Percentiles rank a stretch among this genome's conserved stretches.
Conservation (phyloP, 2,113 vertebrate genomes). For the Orcinus orca region DNA sequence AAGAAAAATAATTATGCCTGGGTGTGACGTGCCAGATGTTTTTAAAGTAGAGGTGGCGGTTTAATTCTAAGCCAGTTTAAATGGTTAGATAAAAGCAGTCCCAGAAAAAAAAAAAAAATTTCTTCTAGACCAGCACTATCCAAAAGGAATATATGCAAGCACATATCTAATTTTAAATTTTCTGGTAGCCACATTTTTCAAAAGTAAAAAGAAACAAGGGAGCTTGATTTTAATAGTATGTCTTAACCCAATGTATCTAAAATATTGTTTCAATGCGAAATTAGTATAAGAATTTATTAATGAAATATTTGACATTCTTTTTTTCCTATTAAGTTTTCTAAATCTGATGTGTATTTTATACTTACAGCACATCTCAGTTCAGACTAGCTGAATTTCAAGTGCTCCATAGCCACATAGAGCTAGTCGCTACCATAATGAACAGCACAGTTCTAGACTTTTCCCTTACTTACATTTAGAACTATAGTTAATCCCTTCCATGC, state of each 20-base stretch:
- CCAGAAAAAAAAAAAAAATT: neutral
- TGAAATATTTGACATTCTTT: neutral
- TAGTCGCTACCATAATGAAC: neutral
- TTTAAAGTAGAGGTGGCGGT: slow-evolving; percentile 53
- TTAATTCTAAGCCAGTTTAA: slow-evolving; percentile 54
- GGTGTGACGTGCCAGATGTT: slow-evolving; percentile 37
- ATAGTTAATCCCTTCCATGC: neutral
- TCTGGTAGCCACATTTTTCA: neutral
- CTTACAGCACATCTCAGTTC: neutral
- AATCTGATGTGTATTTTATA: neutral
- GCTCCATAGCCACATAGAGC: neutral
- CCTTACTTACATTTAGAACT: neutral
- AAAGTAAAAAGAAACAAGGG: neutral
- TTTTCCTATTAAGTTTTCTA: neutral
- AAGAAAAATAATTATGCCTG: slow-evolving; percentile 49
- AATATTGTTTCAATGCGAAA: slow-evolving; percentile 27
- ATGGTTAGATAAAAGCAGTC: slow-evolving; percentile 33
- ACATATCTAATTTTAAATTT: neutral
- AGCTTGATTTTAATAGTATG: neutral
- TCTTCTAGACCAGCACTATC: neutral
- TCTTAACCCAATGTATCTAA: neutral
- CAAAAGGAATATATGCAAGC: neutral
- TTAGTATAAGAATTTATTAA: neutral
- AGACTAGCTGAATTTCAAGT: neutral
- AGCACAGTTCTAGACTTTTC: neutral